These are phyloP conservation scores for Pterocles gutturalis DNA, from an alignment of 2,113 vertebrate species.

Conservation along the genomic window DNA sequence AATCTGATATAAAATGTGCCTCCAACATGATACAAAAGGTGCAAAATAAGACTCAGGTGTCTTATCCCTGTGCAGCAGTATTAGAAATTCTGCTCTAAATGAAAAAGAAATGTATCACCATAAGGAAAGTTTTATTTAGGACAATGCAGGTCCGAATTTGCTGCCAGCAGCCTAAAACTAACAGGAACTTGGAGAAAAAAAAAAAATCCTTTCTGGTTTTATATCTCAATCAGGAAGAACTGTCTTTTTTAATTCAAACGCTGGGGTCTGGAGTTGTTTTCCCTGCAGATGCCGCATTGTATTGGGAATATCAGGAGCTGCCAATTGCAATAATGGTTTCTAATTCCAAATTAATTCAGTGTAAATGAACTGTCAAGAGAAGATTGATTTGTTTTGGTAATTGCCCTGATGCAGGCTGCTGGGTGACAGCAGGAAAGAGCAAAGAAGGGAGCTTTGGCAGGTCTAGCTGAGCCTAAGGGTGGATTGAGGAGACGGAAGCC, in stretches of 20 bases:
- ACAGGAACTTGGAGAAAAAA: background rate
- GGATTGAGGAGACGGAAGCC: conserved; percentile 66
- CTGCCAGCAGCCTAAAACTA: background rate
- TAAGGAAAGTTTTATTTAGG: background rate
- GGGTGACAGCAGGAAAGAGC: conserved; percentile 86
- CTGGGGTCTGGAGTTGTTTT: conserved; percentile 61
- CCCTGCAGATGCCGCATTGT: conserved; percentile 64
- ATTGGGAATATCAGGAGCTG: conserved; percentile 87
- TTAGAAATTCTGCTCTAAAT: background rate
- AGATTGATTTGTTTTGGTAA: conserved; percentile 91
- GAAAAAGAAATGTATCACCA: background rate
- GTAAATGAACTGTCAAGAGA: conserved; percentile 94
- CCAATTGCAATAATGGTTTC: conserved; percentile 89
- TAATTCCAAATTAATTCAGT: conserved; percentile 96
- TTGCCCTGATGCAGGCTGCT: conserved; percentile 83
- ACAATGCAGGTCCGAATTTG: background rate
- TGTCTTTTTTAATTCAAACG: conserved; percentile 84
- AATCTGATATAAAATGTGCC: fast-evolving
- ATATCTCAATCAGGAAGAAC: conserved; percentile 76
- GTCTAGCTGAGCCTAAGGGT: conserved; percentile 80
- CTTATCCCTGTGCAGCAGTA: background rate
- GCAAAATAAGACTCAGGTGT: background rate
- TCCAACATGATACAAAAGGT: background rate
- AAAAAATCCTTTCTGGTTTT: conserved; percentile 72
- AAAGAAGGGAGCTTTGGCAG: conserved; percentile 80